phyloP scores from a whole-genome alignment of 2,797 vertebrate species.

The Phoebastria nigripes region DNA sequence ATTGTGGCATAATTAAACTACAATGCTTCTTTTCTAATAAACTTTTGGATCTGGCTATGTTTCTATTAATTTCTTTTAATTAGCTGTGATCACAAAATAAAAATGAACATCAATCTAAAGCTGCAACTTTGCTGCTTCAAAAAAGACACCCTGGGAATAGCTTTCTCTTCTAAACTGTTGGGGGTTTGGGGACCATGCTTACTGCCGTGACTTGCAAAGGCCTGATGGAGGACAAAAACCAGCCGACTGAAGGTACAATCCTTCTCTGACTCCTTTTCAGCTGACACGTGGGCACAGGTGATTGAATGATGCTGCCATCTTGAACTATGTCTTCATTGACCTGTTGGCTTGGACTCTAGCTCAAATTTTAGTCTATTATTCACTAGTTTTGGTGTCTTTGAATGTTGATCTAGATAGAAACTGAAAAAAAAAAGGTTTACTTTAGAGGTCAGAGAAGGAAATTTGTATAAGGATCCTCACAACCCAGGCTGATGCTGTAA shows the following conservation, averaged over 20 bases:
- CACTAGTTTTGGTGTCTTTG: not conserved
- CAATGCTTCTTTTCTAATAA: slow-evolving; percentile 62
- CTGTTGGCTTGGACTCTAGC: not conserved
- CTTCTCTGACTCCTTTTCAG: not conserved
- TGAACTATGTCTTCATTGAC: not conserved
- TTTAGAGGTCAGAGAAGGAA: not conserved
- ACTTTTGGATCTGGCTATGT: slow-evolving; percentile 42
- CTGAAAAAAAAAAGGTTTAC: fast-evolving
- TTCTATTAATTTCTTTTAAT: slow-evolving; percentile 69
- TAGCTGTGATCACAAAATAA: slow-evolving; percentile 54
- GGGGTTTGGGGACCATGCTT: not conserved
- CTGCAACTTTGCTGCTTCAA: not conserved
- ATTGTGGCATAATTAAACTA: slow-evolving; percentile 70
- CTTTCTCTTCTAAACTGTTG: not conserved
- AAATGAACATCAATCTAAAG: not conserved
- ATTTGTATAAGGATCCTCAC: not conserved
- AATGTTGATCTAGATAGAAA: not conserved
- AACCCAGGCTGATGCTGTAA: not conserved
- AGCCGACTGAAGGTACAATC: not conserved
- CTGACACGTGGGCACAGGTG: fast-evolving
- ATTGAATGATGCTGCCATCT: not conserved
- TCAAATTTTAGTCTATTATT: not conserved
- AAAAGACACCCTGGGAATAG: not conserved
- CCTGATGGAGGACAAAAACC: not conserved
- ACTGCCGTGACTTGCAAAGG: not conserved